Base-by-base conservation (phyloP, 2,888 invertebrate species). In the Mayetiola destructor region DNA sequence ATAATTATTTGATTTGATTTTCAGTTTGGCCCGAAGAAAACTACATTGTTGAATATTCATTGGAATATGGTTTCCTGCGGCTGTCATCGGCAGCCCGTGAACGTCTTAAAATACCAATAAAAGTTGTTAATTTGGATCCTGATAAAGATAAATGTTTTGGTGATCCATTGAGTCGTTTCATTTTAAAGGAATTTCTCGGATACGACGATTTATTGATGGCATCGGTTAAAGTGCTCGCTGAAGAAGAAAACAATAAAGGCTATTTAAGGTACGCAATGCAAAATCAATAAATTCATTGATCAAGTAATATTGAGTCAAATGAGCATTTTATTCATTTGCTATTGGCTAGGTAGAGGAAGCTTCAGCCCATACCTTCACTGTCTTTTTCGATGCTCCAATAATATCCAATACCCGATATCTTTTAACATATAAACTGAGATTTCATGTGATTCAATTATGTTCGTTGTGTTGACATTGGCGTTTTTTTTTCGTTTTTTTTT, bases 161-260 rank as follows among this genome's bases (percentile, higher is more conserved):
- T 0, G 95, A 96, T 70, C 73, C 83, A 0, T 85, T 96, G 67
- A 92, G 89, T 58, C 81, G 92, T 54, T 84, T 93, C 65, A 80
- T 99, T 60, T 79, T 99, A 37, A 88, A 91, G 61, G 86, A 92
- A 67, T 88, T 97, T 69, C 77, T 99, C 42, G 99, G 99, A 29
- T 99, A 97, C 66, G 96, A 99, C 68, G 97, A 99, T 69, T 75
- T 99, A 59, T 76, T 99, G 2, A 94, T 97, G 91, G 88, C 95
- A 0, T 93, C 94, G 56, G 89, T 99, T 58, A 94, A 96, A 73
- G 84, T 87, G 1, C 75, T 99, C 61, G 96, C 96, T 1, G 95
- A 96, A 69, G 85, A 91, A 63, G 95, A 97, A 69, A 90, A 95
- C 64, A 94, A 95, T 72, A 95, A 95, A 74, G 97, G 96, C 16